These are phyloP conservation scores for Fulica atra DNA, from an alignment of 2,113 vertebrate species.

Conservation along the genomic window DNA sequence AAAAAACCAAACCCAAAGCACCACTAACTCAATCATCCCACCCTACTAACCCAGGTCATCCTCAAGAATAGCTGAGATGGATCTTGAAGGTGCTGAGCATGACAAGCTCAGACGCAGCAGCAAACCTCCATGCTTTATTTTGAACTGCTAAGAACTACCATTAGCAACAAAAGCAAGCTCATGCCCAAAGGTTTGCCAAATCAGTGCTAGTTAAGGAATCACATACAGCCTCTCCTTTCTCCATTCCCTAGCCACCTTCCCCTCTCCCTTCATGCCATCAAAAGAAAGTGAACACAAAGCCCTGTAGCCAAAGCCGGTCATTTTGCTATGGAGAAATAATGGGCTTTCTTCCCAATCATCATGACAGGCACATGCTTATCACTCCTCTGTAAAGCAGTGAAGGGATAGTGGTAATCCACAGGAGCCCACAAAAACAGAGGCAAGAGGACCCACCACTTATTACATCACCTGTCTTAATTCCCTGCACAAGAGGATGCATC, in stretches of 20 bases:
- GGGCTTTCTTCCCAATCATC: background rate
- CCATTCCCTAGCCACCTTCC: background rate
- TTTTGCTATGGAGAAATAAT: background rate
- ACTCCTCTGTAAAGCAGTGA: background rate
- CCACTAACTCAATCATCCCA: background rate
- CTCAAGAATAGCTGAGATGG: background rate
- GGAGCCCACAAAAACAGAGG: slow-evolving; percentile 9
- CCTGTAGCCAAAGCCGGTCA: background rate
- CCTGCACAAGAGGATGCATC: background rate
- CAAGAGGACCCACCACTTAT: background rate
- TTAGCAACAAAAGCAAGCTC: background rate
- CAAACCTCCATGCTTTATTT: background rate
- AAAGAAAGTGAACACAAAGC: slow-evolving; percentile 19
- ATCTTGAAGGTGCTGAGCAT: background rate
- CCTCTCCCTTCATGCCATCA: background rate
- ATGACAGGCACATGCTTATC: background rate
- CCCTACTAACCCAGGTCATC: background rate
- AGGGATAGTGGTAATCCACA: slow-evolving; percentile 35
- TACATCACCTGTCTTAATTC: background rate
- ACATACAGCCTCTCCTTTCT: background rate
- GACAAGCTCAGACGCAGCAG: background rate
- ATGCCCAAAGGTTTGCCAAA: background rate
- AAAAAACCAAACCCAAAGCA: background rate
- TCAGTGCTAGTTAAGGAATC: background rate
- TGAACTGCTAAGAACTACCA: background rate